A percentile compares a stretch with the other conserved stretches of the same genome.
Evolutionary conservation across 2,797 vertebrate species (phyloP).

Genomic region (Silurus lanzhouensis): DNA sequence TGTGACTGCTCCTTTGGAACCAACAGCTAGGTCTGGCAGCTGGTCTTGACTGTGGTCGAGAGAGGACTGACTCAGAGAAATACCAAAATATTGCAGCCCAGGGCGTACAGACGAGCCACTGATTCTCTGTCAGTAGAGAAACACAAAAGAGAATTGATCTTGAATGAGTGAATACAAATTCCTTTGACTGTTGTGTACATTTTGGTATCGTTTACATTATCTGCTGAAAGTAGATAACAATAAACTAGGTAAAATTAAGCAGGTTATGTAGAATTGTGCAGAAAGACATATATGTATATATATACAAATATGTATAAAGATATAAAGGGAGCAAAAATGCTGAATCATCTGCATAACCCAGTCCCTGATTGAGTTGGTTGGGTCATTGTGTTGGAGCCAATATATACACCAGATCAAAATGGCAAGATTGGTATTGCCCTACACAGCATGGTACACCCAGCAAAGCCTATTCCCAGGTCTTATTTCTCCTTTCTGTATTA

Average conservation of each 20-base stretch:
- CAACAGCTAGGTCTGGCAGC: constrained; percentile 78
- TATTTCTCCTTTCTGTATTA: too few species aligned
- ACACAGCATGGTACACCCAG: too few species aligned
- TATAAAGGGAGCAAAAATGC: neutral
- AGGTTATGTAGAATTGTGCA: too few species aligned
- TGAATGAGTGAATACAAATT: neutral
- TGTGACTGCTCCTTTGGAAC: constrained; percentile 73
- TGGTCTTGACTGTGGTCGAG: constrained; percentile 74
- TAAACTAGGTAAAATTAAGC: too few species aligned
- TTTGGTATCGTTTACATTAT: neutral
- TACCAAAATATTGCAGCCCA: constrained; percentile 75
- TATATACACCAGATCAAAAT: too few species aligned
- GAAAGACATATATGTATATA: too few species aligned
- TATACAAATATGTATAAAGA: neutral
- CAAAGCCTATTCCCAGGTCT: too few species aligned
- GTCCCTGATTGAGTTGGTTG: too few species aligned
- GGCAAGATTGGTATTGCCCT: too few species aligned
- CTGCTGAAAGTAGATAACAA: neutral
- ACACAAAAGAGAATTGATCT: neutral
- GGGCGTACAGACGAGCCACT: constrained; percentile 58
- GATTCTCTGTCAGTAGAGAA: constrained; percentile 66
- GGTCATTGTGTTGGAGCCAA: too few species aligned
- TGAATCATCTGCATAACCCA: too few species aligned
- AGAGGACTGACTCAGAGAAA: constrained; percentile 74
- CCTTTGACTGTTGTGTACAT: neutral